Conservation (phyloP, 2,888 invertebrate species). For the Rapana venosa region DNA sequence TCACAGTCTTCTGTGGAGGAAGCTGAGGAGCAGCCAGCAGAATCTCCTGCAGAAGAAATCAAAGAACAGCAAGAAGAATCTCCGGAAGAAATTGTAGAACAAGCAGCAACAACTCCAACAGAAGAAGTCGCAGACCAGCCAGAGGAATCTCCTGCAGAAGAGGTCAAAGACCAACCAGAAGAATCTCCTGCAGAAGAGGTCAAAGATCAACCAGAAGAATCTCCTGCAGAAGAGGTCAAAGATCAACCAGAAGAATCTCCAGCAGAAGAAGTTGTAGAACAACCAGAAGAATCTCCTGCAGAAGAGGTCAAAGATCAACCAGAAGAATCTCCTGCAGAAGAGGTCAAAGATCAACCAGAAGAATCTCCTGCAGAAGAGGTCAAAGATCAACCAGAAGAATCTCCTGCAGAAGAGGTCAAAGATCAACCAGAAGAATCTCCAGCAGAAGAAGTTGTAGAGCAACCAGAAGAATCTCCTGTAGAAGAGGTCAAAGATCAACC, state of each 20-base stretch:
- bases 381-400: neutral
- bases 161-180: too few species aligned
- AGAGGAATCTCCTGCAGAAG: too few species aligned
- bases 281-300: neutral
- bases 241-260: neutral
- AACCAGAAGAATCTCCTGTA: too few species aligned
- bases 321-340: neutral
- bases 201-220: neutral
- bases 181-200: neutral
- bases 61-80: neutral
- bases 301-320: neutral
- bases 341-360: neutral
- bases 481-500: neutral
- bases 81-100: too few species aligned
- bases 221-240: too few species aligned
- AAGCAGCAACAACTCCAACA: too few species aligned
- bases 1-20: too few species aligned
- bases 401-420: neutral
- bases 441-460: too few species aligned
- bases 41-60: too few species aligned
- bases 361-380: neutral
- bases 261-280: neutral
- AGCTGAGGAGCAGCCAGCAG: too few species aligned
- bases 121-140: too few species aligned
- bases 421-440: too few species aligned